A percentile compares a stretch with the other conserved stretches of the same genome.
Conservation (phyloP, 2,113 vertebrate species). For the Cranoglanis bouderius region DNA sequence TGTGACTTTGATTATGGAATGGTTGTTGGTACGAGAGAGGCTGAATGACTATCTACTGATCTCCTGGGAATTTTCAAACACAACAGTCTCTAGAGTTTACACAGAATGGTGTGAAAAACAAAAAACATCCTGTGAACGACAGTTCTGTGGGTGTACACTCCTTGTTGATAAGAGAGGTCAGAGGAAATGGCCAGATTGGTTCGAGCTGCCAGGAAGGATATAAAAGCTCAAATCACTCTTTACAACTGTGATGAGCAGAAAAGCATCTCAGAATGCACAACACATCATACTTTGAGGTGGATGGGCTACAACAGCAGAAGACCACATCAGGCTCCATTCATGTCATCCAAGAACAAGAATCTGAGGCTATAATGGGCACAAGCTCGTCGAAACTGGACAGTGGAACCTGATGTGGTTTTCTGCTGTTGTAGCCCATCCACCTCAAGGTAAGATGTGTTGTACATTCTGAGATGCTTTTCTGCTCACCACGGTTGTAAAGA, state of each 20-base stretch:
- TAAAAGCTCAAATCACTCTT: neutral
- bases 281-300: neutral
- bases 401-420: too few species aligned
- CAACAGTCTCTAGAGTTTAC: neutral
- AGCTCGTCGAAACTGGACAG: too few species aligned
- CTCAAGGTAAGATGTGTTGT: too few species aligned
- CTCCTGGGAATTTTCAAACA: neutral
- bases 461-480: neutral
- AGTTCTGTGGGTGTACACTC: neutral
- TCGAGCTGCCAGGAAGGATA: neutral
- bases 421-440: too few species aligned
- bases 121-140: neutral
- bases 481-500: neutral
- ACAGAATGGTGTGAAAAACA: neutral
- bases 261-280: neutral
- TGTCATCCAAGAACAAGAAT: neutral
- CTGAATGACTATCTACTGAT: neutral
- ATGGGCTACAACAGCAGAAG: neutral
- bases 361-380: neutral
- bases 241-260: too few species aligned
- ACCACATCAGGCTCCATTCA: neutral
- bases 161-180: neutral
- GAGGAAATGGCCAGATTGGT: neutral
- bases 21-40: neutral
- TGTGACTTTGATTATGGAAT: neutral